Evolutionary conservation across 2,113 vertebrate genomes (phyloP), one percentile per base, ranked within the genome.

Genomic region (Uria lomvia): DNA sequence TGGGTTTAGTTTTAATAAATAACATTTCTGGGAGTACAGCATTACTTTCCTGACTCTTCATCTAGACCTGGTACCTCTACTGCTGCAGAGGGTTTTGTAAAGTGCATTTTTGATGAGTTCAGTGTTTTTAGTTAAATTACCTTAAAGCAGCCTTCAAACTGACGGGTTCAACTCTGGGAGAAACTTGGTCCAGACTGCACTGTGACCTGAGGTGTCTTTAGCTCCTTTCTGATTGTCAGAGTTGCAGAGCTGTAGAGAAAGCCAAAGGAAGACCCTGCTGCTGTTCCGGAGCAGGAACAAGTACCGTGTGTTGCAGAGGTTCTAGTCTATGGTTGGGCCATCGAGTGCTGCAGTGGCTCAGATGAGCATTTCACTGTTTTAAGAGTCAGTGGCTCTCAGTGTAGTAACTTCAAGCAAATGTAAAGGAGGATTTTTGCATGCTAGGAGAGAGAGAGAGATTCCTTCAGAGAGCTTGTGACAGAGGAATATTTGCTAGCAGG

Each of bases 231-330:
- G 27, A 40, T 65, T 59, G 55, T 17, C 24, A 40, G 34, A 52
- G 68, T 11, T 34, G 67, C 19, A 76, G 60, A 73, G 18, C 49
- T 49, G 18, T 40, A 36, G 50, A 9, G 30, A 65, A 94, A 68
- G 34, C 23, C 7, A 5, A 29, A 4, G 23, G 72, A 56, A 45
- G 62, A 12, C 63, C 15, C 62, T 24, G 22, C 30, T 50, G 40
- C 24, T 52, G 12, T 26, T 81, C 6, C 0, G 0, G 60, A 30
- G 34, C 36, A 60, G 56, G 65, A 88, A 2, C 10, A 40, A n/a
- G 8, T 24, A 45, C 27, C 27, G 5, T 0, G 0, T 29, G 53
- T 32, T 0, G 0, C 36, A 12, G 32, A 14, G 27, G 9, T 40
- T 90, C 76, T 52, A 21, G 22, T 36, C 60, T 3, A 0, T 42